Evolutionary conservation across 2,888 invertebrate genomes (phyloP).

Genomic region (Dolichomitus sp.): DNA sequence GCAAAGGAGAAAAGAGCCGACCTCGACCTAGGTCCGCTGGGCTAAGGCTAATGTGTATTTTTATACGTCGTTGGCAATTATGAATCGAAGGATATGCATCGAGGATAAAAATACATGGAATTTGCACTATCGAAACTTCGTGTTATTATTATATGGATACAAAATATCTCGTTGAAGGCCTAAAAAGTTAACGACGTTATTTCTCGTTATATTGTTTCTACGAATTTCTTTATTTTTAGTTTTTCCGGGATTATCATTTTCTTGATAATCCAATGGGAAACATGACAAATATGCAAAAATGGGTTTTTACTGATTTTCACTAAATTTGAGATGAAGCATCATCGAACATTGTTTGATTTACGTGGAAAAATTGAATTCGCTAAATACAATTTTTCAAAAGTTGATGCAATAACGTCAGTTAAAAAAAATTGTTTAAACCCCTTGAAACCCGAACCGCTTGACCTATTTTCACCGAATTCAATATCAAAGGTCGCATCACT

Average conservation of each 20-base stretch:
- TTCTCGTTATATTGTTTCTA: neutral
- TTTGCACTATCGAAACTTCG: neutral
- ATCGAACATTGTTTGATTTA: too few species aligned
- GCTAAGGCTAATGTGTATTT: slow-evolving; percentile 43
- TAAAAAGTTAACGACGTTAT: neutral
- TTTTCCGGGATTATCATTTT: neutral
- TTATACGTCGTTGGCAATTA: slow-evolving; percentile 21
- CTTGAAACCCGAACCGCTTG: too few species aligned
- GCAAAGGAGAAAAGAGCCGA: slow-evolving; percentile 31
- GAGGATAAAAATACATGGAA: slow-evolving; percentile 1
- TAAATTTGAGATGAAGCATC: too few species aligned
- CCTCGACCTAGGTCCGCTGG: slow-evolving; percentile 55
- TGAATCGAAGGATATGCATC: slow-evolving; percentile 11
- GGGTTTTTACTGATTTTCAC: too few species aligned
- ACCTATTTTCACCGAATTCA: too few species aligned
- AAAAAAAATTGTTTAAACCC: too few species aligned
- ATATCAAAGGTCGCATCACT: too few species aligned
- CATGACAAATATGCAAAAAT: too few species aligned
- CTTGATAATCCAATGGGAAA: neutral
- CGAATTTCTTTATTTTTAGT: neutral
- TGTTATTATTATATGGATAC: neutral
- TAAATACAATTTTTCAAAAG: too few species aligned
- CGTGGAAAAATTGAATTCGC: too few species aligned
- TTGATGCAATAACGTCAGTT: too few species aligned
- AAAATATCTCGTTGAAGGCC: neutral